Base-by-base conservation (phyloP, 2,113 vertebrate species). In the Coturnix japonica region DNA sequence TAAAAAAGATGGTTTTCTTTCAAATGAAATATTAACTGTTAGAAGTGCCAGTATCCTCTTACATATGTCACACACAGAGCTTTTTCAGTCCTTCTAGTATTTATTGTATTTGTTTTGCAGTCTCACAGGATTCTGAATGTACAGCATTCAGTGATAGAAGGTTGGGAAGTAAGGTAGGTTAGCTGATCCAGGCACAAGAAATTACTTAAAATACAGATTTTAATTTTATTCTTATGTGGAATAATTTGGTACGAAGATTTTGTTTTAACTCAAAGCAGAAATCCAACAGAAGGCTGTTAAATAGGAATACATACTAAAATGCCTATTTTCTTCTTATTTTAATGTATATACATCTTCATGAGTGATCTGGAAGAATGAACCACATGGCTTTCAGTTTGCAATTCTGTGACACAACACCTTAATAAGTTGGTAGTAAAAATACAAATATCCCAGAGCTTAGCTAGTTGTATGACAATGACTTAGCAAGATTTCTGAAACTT, bases 171-270 rank as follows among this genome's bases (percentile, higher is more conserved):
- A 25, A 67, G 13, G 4, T 70, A 69, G 30, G 6, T 73, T 57
- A 73, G 21, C 14, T 66, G 35, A 49, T 63, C 22, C 20, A 70
- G 26, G 44, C 47, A 61, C 11, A 35, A 26, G 8, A 53, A 21
- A 46, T 82, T 41, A 25, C 17, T 44, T 64, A 49, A 89, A 23
- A 76, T 39, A 26, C 16, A 33, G 39, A 3, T 4, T 22, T 33
- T 23, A 11, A n/a, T n/a, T 67, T 43, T 31, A 20, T 39, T 23
- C 44, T 66, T 41, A 0, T 4, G 1, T 49, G 11, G 6, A 10
- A 67, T 6, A 64, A 25, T 75, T 64, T 89, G 49, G 9, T 77
- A 49, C 53, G 17, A 69, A 6, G 9, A 12, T 85, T 95, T 74
- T 75, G 8, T 37, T 86, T 46, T 73, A 61, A 57, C 14, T 69